These are phyloP conservation scores for Ellobium chinense DNA, from an alignment of 2,888 invertebrate genomes.

Conservation along the genomic window DNA sequence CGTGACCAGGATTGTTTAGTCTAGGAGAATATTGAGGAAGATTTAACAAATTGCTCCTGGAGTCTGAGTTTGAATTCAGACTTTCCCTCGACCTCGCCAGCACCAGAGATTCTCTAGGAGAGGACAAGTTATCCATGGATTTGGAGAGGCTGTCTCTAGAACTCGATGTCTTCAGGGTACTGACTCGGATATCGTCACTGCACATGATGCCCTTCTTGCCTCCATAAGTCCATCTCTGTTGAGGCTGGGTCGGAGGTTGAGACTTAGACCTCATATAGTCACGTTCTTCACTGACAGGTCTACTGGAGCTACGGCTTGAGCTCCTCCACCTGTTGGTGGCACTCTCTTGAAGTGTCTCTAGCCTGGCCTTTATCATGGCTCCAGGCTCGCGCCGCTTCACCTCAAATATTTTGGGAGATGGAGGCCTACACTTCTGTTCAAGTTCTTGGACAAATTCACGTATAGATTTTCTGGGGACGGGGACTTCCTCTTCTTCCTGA, in stretches of 20 bases:
- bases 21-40: neutral
- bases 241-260: constrained; percentile 29
- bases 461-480: constrained; percentile 58
- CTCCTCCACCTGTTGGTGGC: constrained; percentile 50
- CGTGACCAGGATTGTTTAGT: constrained; percentile 26
- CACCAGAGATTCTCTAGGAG: neutral
- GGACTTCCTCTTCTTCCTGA: neutral
- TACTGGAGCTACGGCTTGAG: constrained; percentile 46
- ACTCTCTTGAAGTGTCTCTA: constrained; percentile 64
- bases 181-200: constrained; percentile 3
- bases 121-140: constrained; percentile 1
- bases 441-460: constrained; percentile 67
- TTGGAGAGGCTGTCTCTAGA: constrained; percentile 22
- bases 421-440: constrained; percentile 62
- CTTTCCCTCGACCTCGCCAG: constrained; percentile 3
- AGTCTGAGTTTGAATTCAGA: neutral
- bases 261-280: constrained; percentile 8
- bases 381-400: constrained; percentile 66
- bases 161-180: neutral
- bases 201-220: neutral
- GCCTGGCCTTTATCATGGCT: constrained; percentile 65
- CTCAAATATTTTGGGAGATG: constrained; percentile 54
- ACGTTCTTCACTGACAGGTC: constrained; percentile 62
- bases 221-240: neutral
- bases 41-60: neutral